Conservation (phyloP, 92 coral and sea anemone species). For the Palythoa caribaeorum region DNA sequence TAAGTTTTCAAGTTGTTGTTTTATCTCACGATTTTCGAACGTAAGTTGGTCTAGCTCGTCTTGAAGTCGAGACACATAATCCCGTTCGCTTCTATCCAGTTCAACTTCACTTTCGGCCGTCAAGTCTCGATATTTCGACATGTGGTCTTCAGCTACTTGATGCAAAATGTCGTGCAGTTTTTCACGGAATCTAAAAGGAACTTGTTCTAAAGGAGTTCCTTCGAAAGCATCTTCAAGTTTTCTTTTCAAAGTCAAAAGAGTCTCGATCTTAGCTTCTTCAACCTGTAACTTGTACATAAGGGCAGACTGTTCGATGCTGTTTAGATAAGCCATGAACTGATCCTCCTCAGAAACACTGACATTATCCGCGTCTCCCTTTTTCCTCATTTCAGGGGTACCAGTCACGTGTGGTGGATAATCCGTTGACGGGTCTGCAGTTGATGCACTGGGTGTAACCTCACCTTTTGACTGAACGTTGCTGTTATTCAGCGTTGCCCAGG, state of each 20-base stretch:
- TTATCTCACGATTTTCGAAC: conserved; percentile 71
- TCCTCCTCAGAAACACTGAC: conserved; percentile 63
- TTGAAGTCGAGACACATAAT: conserved; percentile 71
- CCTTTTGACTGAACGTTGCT: conserved; percentile 13
- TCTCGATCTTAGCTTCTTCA: conserved; percentile 95
- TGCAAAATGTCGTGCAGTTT: conserved; percentile 91
- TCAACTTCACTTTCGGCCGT: conserved; percentile 64
- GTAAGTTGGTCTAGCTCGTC: conserved; percentile 74
- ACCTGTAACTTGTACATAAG: conserved; percentile 88
- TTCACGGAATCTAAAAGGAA: conserved; percentile 87
- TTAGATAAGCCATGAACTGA: conserved; percentile 89
- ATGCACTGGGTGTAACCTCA: conserved; percentile 23
- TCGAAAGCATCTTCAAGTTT: conserved; percentile 92
- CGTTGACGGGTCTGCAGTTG: conserved; percentile 12
- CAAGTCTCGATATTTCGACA: conserved; percentile 78
- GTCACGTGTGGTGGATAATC: background rate
- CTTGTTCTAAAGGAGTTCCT: conserved; percentile 92
- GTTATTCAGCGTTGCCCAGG: conserved; percentile 70
- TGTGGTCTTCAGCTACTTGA: conserved; percentile 83
- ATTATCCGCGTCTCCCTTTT: conserved; percentile 56
- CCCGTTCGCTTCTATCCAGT: conserved; percentile 73
- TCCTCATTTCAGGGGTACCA: conserved; percentile 46
- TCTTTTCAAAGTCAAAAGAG: conserved; percentile 78
- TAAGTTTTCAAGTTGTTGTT: conserved; percentile 67
- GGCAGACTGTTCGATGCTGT: conserved; percentile 93